These are phyloP conservation scores for Holocentrus rufus DNA, from an alignment of 2,797 vertebrate species.

Conservation along the genomic window DNA sequence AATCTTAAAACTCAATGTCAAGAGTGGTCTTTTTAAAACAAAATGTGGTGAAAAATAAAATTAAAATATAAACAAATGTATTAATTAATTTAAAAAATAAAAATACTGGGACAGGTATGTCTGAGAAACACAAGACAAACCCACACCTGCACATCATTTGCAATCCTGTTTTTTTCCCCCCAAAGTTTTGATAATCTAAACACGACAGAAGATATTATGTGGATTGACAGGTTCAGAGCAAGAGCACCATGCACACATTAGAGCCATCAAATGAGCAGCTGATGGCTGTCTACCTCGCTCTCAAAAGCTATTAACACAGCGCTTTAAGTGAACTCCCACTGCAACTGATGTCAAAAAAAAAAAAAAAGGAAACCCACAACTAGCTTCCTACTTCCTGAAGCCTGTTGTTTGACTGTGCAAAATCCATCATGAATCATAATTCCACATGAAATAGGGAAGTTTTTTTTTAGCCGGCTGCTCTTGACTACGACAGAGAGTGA, in stretches of 20 bases:
- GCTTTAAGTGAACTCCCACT: background rate
- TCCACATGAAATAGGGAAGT: slow-evolving; percentile 16
- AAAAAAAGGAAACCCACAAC: too few species aligned
- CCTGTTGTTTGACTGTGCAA: slow-evolving; percentile 52
- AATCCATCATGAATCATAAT: slow-evolving; percentile 23
- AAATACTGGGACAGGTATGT: background rate
- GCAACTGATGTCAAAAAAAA: background rate
- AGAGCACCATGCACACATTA: background rate
- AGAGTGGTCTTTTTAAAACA: background rate
- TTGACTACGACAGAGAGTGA: background rate
- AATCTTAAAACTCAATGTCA: background rate
- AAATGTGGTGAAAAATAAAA: background rate
- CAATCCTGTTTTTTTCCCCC: background rate
- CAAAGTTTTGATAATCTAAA: background rate
- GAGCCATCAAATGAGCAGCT: background rate
- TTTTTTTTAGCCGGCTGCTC: background rate
- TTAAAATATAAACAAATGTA: too few species aligned
- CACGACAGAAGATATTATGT: background rate
- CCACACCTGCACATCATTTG: slow-evolving; percentile 8
- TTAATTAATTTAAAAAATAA: background rate
- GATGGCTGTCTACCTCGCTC: background rate
- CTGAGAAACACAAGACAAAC: background rate
- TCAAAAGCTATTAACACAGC: background rate
- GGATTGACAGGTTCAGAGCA: background rate
- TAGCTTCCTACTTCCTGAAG: slow-evolving; percentile 61